Conservation (phyloP, 92 coral and sea anemone species). For the Parazoanthus atlanticus region DNA sequence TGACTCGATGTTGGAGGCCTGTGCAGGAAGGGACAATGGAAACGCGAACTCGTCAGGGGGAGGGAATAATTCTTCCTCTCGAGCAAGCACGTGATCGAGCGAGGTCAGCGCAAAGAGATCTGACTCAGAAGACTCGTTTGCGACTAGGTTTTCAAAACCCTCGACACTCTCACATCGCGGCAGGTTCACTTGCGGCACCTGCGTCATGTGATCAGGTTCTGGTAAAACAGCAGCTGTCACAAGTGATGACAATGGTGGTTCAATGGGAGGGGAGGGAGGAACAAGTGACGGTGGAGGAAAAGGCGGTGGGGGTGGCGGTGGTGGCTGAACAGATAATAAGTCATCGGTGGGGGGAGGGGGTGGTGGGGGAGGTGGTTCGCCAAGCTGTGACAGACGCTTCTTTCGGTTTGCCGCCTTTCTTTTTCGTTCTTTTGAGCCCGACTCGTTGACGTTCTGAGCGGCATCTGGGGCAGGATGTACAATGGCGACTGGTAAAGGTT, state of each 20-base stretch:
- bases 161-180: neutral
- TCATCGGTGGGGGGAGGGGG: conserved; percentile 31
- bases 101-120: conserved; percentile 22
- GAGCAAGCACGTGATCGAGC: conserved; percentile 25
- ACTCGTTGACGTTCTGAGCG: neutral
- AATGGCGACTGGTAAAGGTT: conserved; percentile 17
- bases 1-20: conserved; percentile 19
- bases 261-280: neutral
- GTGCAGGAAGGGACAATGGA: neutral
- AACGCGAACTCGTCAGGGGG: conserved; percentile 23
- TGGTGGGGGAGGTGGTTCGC: conserved; percentile 33
- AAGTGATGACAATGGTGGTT: neutral
- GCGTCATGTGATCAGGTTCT: neutral
- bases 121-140: neutral
- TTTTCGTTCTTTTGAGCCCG: conserved; percentile 20
- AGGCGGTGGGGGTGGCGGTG: conserved; percentile 34
- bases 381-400: conserved; percentile 29
- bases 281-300: conserved; percentile 32
- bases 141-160: neutral
- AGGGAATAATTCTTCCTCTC: conserved; percentile 17
- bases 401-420: conserved; percentile 19
- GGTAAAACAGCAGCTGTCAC: neutral
- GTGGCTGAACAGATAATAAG: neutral
- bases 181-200: neutral
- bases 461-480: conserved; percentile 49